Evolutionary conservation across 2,113 vertebrate species (phyloP), one percentile per base, ranked within the genome.

Genomic region (Ceyx cyanopectus): DNA sequence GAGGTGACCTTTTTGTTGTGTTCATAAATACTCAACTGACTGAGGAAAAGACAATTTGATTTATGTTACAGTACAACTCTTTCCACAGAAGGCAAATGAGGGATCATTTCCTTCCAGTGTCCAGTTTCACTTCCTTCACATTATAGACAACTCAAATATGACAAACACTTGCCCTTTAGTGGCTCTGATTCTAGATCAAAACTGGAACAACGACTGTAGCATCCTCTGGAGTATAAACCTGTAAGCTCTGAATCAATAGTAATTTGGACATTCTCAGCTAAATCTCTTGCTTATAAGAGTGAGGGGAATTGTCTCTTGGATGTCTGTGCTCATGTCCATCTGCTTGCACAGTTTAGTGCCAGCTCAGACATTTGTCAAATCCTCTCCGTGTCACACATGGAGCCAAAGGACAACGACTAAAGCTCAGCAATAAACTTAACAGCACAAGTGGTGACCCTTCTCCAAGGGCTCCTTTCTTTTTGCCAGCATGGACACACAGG

Each of bases 1-100:
- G 58, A 97, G 88, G 86, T 53, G 92, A 87, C 57, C 81, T 94
- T 95, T 90, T 87, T 88, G 88, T 85, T 90, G 91, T 94, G 53
- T 30, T 80, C 87, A 89, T 60, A 92, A 88, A 94, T 85, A 82
- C 74, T 77, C 73, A 61, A 76, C 34, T 93, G 90, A 87, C 75
- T 60, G 63, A 75, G 87, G 78, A 88, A 94, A 97, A 90, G 73
- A 80, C 87, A 48, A 76, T 96, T 92, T 87, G 65, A 75, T 91
- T 96, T 84, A 81, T 27, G 88, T 51, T 74, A 51, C 65, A 82
- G 29, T 50, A 74, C 12, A 50, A 40, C 63, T 85, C 67, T 89
- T 95, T 82, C 81, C 80, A 88, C 63, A 94, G 92, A 93, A 92
- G 43, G 68, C 45, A 93, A 67, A 20, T 7, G 53, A 92, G 92